phyloP scores from a whole-genome alignment of 1,140 invertebrate species.

The Antheraea pernyi region DNA sequence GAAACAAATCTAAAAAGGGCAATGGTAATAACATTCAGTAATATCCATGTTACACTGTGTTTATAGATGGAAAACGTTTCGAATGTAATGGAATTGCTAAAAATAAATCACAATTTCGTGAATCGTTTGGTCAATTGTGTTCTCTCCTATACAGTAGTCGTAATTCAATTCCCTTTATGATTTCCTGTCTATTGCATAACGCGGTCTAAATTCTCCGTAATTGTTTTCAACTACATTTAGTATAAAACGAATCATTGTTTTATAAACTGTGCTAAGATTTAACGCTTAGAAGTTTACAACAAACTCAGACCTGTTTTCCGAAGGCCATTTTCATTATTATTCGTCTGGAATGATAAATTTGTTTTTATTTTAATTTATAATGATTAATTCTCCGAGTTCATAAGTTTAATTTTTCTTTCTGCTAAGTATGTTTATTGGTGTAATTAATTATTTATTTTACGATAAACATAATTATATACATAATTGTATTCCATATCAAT shows the following conservation, averaged over 20 bases:
- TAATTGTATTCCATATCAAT: too few species aligned
- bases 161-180: constrained; percentile 22
- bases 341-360: background rate
- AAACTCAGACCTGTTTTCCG: background rate
- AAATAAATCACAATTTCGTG: background rate
- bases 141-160: background rate
- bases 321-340: background rate
- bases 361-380: background rate
- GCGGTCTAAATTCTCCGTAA: constrained; percentile 23
- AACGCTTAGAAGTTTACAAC: background rate
- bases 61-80: background rate
- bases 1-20: too few species aligned
- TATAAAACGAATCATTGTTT: background rate
- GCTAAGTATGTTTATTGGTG: too few species aligned
- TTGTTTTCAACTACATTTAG: constrained; percentile 13
- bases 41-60: background rate
- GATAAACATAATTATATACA: too few species aligned
- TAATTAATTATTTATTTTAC: too few species aligned
- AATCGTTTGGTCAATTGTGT: background rate
- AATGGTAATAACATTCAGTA: too few species aligned
- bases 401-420: too few species aligned
- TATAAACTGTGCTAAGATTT: background rate
- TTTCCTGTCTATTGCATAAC: constrained; percentile 24
- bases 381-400: too few species aligned
- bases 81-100: background rate